Evolutionary conservation across 1,140 invertebrate genomes (phyloP), one percentile per base, ranked within the genome.

Genomic region (Zaprionus lachaisei): DNA sequence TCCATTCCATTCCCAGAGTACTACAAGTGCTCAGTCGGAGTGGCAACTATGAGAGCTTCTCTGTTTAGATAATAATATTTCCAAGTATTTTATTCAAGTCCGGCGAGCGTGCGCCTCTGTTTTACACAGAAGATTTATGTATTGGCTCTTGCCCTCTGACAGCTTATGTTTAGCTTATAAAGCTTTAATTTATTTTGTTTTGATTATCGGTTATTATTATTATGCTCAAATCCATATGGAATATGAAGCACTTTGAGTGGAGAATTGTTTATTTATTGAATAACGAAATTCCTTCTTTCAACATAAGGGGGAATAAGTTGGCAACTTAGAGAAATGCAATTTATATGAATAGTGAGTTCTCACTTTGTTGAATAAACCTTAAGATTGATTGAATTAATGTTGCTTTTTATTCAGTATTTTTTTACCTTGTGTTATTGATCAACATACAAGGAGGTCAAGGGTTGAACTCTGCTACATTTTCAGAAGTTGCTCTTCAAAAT

Each of bases 141-240:
- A 73, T 64, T 49, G 55, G 68, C 85, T 76, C 22, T 61, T 86
- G 61, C 70, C 26, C 64, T 58, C 81, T 76, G 84, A 87, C 85
- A 81, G 84, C 65, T 73, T 71, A 87, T 90, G 84, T 75, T 76
- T 87, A 68, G 84, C 81, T 87, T 84, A 87, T 87, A 84, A 87
- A 87, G 85, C 78, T 76, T 72, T 79, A 89, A 87, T 87, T 87
- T 87, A 87, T 87, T 84, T 84, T 87, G 84, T 84, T 87, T 89
- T 84, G 78, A 79, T 84, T 87, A 71, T 80, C 55, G 74, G 68
- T 89, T 81, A 87, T 87, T 89, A 87, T 84, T 80, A 87, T 84
- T 80, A 80, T 81, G 81, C 57, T 57, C 64, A 81, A 83, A 70
- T 73, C 66, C 67, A 56, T 78, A 78, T 73, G 72, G 57, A 64